Evolutionary conservation across 2,113 vertebrate genomes (phyloP).

Genomic region (Pomatostomus ruficeps): DNA sequence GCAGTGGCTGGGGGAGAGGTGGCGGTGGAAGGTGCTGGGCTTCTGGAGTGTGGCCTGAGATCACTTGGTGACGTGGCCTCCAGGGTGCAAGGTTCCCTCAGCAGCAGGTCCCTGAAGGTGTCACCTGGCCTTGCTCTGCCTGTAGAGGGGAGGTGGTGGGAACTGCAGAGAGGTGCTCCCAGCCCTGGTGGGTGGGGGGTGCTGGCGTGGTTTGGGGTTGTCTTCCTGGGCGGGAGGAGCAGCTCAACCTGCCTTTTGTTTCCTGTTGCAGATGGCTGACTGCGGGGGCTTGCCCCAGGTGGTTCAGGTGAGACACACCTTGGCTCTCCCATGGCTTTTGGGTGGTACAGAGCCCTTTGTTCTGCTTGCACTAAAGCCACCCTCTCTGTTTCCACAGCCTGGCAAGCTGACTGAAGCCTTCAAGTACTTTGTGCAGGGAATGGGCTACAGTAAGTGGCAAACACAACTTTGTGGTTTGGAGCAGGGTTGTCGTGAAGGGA

Average conservation of each 20-base stretch:
- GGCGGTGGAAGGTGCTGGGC: not conserved
- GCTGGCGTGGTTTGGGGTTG: not conserved
- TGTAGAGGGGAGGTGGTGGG: not conserved
- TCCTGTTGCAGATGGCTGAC: constrained; percentile 88
- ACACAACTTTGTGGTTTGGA: not conserved
- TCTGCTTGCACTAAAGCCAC: not conserved
- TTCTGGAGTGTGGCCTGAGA: not conserved
- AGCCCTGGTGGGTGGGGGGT: not conserved
- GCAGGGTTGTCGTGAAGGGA: not conserved
- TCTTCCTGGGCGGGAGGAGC: not conserved
- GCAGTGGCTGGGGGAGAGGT: not conserved
- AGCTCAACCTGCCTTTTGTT: not conserved
- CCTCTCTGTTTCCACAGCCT: constrained; percentile 61
- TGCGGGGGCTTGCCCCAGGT: constrained; percentile 94
- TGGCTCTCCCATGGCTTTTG: not conserved
- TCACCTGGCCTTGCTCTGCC: not conserved
- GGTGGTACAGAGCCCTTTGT: not conserved
- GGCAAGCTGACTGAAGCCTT: constrained; percentile 95
- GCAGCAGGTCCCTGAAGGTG: not conserved
- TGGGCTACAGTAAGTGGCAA: constrained; percentile 92
- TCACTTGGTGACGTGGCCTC: not conserved
- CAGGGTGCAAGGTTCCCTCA: not conserved
- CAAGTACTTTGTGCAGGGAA: constrained; percentile 97
- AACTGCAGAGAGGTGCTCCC: not conserved
- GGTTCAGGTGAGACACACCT: constrained; percentile 81